Percentiles rank a stretch among this genome's conserved stretches.
phyloP scores from a whole-genome alignment of 2,888 invertebrate genomes.

The Meandrusa payeni region DNA sequence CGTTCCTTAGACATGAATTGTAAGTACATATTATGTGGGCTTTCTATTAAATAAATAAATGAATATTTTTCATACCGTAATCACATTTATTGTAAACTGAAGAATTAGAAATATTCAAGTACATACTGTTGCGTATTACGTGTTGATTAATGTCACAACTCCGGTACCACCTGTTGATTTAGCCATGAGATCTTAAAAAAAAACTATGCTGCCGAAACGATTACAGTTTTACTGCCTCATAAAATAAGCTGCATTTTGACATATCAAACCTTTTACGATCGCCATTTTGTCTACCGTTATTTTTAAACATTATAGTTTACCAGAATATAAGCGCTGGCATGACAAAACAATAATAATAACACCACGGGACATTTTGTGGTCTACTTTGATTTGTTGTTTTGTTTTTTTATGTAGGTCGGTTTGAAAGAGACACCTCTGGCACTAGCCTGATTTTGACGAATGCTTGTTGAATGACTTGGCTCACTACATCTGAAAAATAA shows the following conservation, averaged over 20 bases:
- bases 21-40: no score
- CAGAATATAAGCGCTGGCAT: conserved; percentile 20
- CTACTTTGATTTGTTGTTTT: conserved; percentile 2
- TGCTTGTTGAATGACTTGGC: conserved; percentile 13
- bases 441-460: conserved; percentile 2
- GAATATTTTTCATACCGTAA: no score
- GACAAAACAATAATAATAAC: conserved; percentile 18
- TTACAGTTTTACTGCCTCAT: conserved; percentile 18
- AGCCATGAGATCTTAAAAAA: conserved; percentile 20
- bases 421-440: conserved; percentile 7
- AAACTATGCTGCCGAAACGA: conserved; percentile 13
- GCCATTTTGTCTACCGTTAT: conserved; percentile 19
- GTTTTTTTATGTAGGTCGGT: conserved; percentile 10
- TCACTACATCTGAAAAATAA: neutral
- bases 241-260: conserved; percentile 23
- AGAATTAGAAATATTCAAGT: no score
- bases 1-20: no score
- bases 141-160: conserved; percentile 5
- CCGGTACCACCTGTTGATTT: conserved; percentile 19
- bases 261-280: conserved; percentile 24
- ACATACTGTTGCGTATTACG: neutral
- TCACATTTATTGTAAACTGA: no score
- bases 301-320: conserved; percentile 22
- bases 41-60: no score
- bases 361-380: conserved; percentile 4